A percentile compares a stretch with the other conserved stretches of the same genome.
Conservation (phyloP, 2,888 invertebrate species). For the Drosophila planitibia region DNA sequence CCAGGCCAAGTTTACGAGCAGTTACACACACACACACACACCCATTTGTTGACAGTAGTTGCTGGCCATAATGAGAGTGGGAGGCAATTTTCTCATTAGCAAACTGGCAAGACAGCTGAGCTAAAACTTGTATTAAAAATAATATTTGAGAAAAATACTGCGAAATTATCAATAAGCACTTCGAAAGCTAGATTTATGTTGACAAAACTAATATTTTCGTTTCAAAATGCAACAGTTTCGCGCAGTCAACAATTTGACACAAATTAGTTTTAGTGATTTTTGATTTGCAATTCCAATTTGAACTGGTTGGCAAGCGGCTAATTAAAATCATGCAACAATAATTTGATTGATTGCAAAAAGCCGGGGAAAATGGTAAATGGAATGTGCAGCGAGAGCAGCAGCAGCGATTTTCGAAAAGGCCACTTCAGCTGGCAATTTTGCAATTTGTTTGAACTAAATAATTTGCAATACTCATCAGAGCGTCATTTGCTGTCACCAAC, state of each 20-base stretch:
- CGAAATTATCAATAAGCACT: neutral
- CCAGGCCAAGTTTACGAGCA: constrained; percentile 62
- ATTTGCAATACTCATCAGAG: constrained; percentile 24
- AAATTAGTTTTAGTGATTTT: neutral
- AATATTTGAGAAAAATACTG: neutral
- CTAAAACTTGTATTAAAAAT: neutral
- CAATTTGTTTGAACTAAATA: constrained; percentile 29
- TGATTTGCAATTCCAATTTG: neutral
- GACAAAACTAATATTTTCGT: neutral
- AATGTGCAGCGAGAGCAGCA: neutral
- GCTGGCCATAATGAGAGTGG: neutral
- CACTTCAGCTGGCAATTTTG: constrained; percentile 41
- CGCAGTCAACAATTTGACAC: neutral
- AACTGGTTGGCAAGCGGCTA: constrained; percentile 20
- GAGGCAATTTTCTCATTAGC: constrained; percentile 62
- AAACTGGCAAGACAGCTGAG: constrained; percentile 23
- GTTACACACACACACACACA: constrained; percentile 20
- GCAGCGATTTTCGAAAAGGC: neutral
- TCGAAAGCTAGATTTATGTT: neutral
- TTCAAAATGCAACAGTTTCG: neutral
- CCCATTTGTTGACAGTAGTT: constrained; percentile 48
- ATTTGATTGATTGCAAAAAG: constrained; percentile 12
- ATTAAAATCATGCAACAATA: constrained; percentile 34
- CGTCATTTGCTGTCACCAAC: constrained; percentile 18
- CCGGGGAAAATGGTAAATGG: neutral